Conservation (phyloP, 2,888 invertebrate genomes). For the Pegoplata infirma region DNA sequence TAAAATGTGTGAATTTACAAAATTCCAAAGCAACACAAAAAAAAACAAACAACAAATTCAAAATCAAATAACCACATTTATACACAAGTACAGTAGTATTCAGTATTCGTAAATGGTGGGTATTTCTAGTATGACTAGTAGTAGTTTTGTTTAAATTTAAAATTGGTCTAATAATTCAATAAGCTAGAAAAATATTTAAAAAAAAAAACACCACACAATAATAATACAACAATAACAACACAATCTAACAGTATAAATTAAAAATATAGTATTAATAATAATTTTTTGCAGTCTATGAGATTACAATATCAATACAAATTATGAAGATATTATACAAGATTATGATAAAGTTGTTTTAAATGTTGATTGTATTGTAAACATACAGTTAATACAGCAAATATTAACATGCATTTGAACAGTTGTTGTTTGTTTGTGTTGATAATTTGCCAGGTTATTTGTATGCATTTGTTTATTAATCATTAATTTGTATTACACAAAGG, state of each 20-base stretch:
- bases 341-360: slow-evolving; percentile 7
- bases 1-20: slow-evolving; percentile 61
- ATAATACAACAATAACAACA: neutral
- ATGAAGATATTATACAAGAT: slow-evolving; percentile 5
- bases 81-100: too few species aligned
- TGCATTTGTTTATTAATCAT: slow-evolving; percentile 33
- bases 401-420: slow-evolving; percentile 32
- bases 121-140: neutral
- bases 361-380: slow-evolving; percentile 36
- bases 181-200: slow-evolving; percentile 11
- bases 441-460: slow-evolving; percentile 9
- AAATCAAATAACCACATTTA: neutral
- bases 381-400: slow-evolving; percentile 32
- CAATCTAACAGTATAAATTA: neutral
- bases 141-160: neutral
- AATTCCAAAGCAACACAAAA: slow-evolving; percentile 42
- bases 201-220: neutral
- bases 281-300: neutral
- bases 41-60: slow-evolving; percentile 14
- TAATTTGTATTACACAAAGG: slow-evolving; percentile 18
- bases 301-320: slow-evolving; percentile 11
- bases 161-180: slow-evolving; percentile 29
- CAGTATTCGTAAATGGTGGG: neutral
- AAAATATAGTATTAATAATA: neutral
- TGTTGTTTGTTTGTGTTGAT: too few species aligned